Base-by-base conservation (phyloP, 2,113 vertebrate species). In the Thalassoma bifasciatum region DNA sequence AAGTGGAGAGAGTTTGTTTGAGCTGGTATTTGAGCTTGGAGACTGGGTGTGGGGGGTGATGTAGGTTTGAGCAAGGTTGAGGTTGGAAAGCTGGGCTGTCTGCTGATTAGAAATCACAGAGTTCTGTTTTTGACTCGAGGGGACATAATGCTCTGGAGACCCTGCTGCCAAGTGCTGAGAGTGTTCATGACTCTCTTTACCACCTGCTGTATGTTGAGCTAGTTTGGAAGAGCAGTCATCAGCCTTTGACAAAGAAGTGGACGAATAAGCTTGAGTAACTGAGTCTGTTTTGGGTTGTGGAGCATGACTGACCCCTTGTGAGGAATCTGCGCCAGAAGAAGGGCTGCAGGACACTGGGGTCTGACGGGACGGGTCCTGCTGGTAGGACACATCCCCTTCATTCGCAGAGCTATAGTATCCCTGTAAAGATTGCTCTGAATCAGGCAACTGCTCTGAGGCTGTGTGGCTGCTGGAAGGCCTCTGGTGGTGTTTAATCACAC, bases 401-500 rank as follows among this genome's bases (percentile, higher is more conserved):
- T 87, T 94, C 26, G 95, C 73, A 34, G 92, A 77, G 61, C 83
- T 92, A 79, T 97, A 94, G 82, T 97, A 99, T 77, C 87, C 94
- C 71, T 96, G 96, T 91, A 98, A 93, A 86, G 97, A 95, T 94
- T 98, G 95, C 90, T 98, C 97, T 56, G 95, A 93, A 90, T 91
- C 94, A 92, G 96, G 88, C 90, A 98, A 86, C 56, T 98, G 96
- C 89, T 96, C 95, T 81, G 97, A 95, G 87, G 94, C 92, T 79
- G 95, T 89, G 80, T 97, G 96, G 90, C 94, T 95, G 92, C 94
- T 96, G 52, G 97, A 99, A 99, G 97, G 98, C 97, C 98, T 94
- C 96, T 99, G 98, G 92, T 98, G 97, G 95, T 99, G 98, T 94
- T 99, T 99, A 89, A 99, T 99, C 84, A 99, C 98, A 96, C 98